Evolutionary conservation across 2,113 vertebrate species (phyloP), one percentile per base, ranked within the genome.

Genomic region (Lipotes vexillifer): DNA sequence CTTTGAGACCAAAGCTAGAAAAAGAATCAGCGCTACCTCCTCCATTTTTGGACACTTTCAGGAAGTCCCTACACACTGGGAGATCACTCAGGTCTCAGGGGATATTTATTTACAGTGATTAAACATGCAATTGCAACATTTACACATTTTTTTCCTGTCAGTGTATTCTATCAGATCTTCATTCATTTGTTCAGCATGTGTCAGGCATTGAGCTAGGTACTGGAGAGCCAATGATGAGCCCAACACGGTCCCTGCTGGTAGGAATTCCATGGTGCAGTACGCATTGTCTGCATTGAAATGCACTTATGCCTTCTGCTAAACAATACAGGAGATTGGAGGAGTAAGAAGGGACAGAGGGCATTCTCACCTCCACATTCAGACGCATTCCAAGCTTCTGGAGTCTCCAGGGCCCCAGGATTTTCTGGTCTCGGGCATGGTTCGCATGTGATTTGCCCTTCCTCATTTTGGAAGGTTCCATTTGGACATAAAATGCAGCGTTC

Each of bases 391-490:
- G 98, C 98, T 86, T 99, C 99, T 55, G 98, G 82, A 61, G 97
- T 97, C 93, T 98, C 99, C 88, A 98, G 96, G 44, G 96, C 97
- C 63, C 97, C 98, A 94, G 98, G 97, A 97, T 98, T 99, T 94
- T 99, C 99, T 72, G 98, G 97, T 93, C 97, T 97, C 20, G 99
- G 99, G 95, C 99, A 99, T 41, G 97, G 98, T 83, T 99, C 98
- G 59, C 99, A 99, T 65, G 98, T 98, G 97, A 99, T 98, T 98
- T 99, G 99, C 96, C 99, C 99, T 97, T 99, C 99, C 97, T 99
- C 99, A 27, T 98, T 99, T 97, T 99, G 99, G 98, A 99, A 99
- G 1, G 98, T 99, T 96, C 99, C 99, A 86, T 99, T 98, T 90
- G 99, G 99, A 98, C 99, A 99, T 81, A 98, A 97, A 98, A 98